Conservation (phyloP, 2,888 invertebrate genomes). For the Cloeon dipterum region DNA sequence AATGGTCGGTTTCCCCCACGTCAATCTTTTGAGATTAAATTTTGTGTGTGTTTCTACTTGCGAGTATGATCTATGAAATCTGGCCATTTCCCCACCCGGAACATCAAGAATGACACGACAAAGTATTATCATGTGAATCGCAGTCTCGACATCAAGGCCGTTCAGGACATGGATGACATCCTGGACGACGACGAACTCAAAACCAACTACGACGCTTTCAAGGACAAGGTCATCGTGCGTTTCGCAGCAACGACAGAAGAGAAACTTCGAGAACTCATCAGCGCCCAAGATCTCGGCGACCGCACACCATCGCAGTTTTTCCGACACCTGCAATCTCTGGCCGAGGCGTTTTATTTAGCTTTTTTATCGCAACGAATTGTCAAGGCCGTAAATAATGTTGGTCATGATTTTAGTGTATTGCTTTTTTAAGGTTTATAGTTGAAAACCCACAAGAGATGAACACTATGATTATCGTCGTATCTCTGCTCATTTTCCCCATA, state of each 20-base stretch:
- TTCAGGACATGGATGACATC: background rate
- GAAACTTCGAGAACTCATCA: conserved; percentile 1
- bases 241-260: background rate
- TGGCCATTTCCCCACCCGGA: background rate
- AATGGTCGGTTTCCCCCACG: too few species aligned
- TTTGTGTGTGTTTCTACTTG: too few species aligned
- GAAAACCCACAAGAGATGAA: too few species aligned
- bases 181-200: background rate
- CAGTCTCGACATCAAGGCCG: background rate
- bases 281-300: conserved; percentile 6
- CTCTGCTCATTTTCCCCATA: too few species aligned
- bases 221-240: background rate
- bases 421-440: too few species aligned
- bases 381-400: too few species aligned
- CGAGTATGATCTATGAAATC: too few species aligned
- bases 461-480: too few species aligned
- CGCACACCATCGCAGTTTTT: conserved; percentile 4
- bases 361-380: too few species aligned
- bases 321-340: background rate
- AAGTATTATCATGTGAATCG: background rate
- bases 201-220: background rate
- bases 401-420: too few species aligned
- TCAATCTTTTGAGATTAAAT: too few species aligned
- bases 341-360: too few species aligned
- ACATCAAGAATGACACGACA: background rate